A percentile compares a stretch with the other conserved stretches of the same genome.
These are phyloP conservation scores for Neuroterus valhalla DNA, from an alignment of 1,140 invertebrate species.

Conservation along the genomic window DNA sequence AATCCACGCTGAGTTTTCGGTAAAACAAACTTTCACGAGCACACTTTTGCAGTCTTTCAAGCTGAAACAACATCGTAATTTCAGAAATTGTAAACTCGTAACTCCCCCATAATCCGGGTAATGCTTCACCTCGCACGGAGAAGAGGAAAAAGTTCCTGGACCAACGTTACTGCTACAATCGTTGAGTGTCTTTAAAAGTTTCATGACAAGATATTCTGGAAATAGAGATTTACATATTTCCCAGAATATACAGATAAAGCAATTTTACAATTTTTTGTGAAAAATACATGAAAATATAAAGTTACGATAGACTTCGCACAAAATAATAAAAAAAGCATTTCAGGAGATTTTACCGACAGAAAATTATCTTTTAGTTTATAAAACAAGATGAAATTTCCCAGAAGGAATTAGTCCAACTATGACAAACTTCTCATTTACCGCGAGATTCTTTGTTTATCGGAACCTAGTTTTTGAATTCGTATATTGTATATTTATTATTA, in stretches of 20 bases:
- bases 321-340: too few relatives aligned
- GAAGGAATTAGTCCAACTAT: too few relatives aligned
- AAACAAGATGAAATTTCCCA: too few relatives aligned
- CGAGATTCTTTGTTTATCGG: too few relatives aligned
- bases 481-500: too few relatives aligned
- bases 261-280: background rate
- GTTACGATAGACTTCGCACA: too few relatives aligned
- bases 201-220: background rate
- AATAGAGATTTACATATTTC: background rate
- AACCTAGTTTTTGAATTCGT: too few relatives aligned
- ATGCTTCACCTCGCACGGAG: background rate
- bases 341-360: too few relatives aligned
- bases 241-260: background rate
- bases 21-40: slow-evolving; percentile 6
- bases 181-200: slow-evolving; percentile 19
- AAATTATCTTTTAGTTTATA: too few relatives aligned
- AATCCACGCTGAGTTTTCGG: background rate
- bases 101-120: slow-evolving; percentile 11
- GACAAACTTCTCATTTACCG: too few relatives aligned
- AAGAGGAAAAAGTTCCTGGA: slow-evolving; percentile 1
- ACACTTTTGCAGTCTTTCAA: slow-evolving; percentile 6
- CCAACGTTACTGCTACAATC: slow-evolving; percentile 1
- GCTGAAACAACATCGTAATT: slow-evolving; percentile 11
- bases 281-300: background rate
- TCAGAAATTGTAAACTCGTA: slow-evolving; percentile 27